A percentile compares a stretch with the other conserved stretches of the same genome.
phyloP scores from a whole-genome alignment of 2,113 vertebrate species.

The Todiramphus saurophagus region DNA sequence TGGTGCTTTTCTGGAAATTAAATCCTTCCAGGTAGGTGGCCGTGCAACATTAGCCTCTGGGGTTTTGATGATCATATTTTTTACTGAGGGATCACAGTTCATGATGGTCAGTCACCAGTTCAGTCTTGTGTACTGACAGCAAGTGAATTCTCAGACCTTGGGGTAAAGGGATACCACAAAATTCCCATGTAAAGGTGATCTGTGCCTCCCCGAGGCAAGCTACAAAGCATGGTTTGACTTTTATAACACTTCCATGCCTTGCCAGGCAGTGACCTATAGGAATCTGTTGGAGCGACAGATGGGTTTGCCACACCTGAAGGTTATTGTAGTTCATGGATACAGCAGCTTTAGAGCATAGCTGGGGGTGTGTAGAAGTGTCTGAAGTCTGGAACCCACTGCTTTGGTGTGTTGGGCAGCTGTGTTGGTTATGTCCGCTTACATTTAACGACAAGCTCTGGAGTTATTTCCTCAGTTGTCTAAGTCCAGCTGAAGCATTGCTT shows the following conservation, averaged over 20 bases:
- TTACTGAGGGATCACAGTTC: not conserved
- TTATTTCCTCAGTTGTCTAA: not conserved
- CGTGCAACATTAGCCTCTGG: not conserved
- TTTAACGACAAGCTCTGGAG: not conserved
- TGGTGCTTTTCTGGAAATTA: not conserved
- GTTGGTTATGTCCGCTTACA: not conserved
- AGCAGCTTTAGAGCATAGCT: not conserved
- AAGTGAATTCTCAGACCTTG: not conserved
- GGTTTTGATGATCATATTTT: not conserved
- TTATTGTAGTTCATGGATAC: not conserved
- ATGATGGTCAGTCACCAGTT: not conserved
- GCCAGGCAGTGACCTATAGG: fast-evolving
- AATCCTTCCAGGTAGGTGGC: not conserved
- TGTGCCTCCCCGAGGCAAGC: not conserved
- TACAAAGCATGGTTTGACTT: constrained; percentile 25
- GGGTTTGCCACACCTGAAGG: not conserved
- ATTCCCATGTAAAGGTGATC: not conserved
- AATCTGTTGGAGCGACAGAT: not conserved
- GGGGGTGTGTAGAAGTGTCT: too few relatives aligned
- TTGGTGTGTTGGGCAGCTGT: not conserved
- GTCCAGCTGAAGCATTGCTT: not conserved
- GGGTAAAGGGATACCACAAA: not conserved
- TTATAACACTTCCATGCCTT: fast-evolving
- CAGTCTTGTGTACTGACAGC: not conserved
- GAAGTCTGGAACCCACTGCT: not conserved